These are phyloP conservation scores for Tachyglossus aculeatus DNA, from an alignment of 2,797 vertebrate genomes.

Conservation along the genomic window DNA sequence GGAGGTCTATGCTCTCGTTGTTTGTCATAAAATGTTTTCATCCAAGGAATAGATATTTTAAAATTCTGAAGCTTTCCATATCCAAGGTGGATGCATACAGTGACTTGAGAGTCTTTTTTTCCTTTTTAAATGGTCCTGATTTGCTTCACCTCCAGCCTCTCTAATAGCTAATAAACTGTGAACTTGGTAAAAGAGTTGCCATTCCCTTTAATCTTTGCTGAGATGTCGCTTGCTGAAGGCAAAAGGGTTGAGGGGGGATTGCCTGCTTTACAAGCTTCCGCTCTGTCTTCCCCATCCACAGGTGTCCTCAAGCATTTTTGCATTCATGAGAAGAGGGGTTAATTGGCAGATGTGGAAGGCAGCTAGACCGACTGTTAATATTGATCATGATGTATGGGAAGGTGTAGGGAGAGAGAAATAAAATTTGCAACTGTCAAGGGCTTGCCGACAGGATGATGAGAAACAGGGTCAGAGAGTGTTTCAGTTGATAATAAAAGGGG, in stretches of 20 bases:
- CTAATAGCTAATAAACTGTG: no score
- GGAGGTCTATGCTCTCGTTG: no score
- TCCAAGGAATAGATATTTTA: no score
- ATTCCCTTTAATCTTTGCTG: neutral
- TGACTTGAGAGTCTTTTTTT: no score
- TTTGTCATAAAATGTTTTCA: no score
- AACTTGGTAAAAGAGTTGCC: neutral
- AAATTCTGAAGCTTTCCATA: no score
- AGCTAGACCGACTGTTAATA: neutral
- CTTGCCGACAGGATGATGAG: neutral
- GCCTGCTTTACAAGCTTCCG: neutral
- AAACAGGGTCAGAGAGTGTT: neutral
- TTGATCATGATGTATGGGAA: neutral
- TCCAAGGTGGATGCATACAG: no score
- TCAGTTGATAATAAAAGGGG: neutral
- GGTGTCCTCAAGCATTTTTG: constrained; percentile 1
- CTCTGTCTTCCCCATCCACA: neutral
- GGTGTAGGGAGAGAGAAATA: neutral
- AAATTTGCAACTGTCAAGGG: neutral
- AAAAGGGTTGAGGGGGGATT: neutral
- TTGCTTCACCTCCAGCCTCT: no score
- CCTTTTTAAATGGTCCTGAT: no score
- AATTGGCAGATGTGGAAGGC: neutral
- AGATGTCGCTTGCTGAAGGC: neutral
- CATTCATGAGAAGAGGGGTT: neutral